These are phyloP conservation scores for Gasterosteus nipponicus DNA, from an alignment of 2,113 vertebrate species.

Conservation along the genomic window DNA sequence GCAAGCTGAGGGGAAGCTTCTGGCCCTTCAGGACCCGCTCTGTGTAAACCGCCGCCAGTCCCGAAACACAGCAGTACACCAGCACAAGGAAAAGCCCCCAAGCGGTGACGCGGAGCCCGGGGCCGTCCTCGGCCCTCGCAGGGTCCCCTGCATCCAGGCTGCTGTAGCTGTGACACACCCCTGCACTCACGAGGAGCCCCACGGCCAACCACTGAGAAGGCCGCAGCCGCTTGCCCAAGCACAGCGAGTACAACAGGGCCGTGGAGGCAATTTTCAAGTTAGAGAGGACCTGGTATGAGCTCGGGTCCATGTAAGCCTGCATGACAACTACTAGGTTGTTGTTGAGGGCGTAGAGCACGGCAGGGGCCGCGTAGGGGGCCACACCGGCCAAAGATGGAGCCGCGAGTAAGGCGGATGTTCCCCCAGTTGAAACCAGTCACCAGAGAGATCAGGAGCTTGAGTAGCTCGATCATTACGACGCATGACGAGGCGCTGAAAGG, in stretches of 20 bases:
- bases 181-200: conserved; percentile 85
- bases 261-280: conserved; percentile 94
- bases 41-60: conserved; percentile 91
- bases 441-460: conserved; percentile 85
- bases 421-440: conserved; percentile 69
- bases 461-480: conserved; percentile 88
- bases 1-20: conserved; percentile 87
- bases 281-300: conserved; percentile 92
- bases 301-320: conserved; percentile 95
- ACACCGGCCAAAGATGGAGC: conserved; percentile 62
- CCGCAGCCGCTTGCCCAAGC: conserved; percentile 83
- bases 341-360: conserved; percentile 91
- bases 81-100: conserved; percentile 86
- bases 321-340: conserved; percentile 95
- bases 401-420: neutral
- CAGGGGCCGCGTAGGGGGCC: conserved; percentile 87
- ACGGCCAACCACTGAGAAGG: conserved; percentile 83
- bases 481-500: conserved; percentile 89
- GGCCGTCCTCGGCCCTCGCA: neutral
- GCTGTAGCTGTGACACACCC: conserved; percentile 85
- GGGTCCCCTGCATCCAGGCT: conserved; percentile 72
- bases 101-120: conserved; percentile 81
- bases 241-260: conserved; percentile 87
- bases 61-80: conserved; percentile 87
- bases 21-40: conserved; percentile 90